Base-by-base conservation (phyloP, 2,888 invertebrate species). In the Ormyrus thymus region DNA sequence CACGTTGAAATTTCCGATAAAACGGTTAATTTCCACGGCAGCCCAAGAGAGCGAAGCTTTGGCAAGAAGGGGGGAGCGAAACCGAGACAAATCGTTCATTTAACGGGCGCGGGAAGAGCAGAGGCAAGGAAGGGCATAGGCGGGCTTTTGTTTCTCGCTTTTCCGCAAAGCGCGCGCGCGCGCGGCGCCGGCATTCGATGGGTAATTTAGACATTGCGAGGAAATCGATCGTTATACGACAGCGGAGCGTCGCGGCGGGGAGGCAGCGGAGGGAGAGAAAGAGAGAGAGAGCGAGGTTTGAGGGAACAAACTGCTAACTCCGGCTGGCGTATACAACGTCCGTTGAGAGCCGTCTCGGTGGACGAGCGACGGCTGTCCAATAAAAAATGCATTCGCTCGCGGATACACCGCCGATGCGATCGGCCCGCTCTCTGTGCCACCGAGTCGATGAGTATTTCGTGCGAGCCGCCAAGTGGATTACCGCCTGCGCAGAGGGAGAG, bases 191-290 rank as follows among this genome's bases (percentile, higher is more conserved):
- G 62, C 51, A 13, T 75, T 66, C 56, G 64, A 78, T 48, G 71
- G 75, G 65, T 79, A 79, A 75, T 79, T 79, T 79, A 71, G 75
- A 75, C 79, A 66, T 72, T 71, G 61, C 74, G 50, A 50, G 68
- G 62, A 61, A 66, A 76, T 76, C 71, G 71, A 79, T 79, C 61
- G 62, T 55, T 46, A 45, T 45, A n/a, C 50, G n/a, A 29, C 29
- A 29, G 29, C 29, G 29, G 29, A 29, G 29, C 29, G 4, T 29
- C 29, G 29, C 29, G 29, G 29, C 29, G 29, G 29, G 29, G 29
- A 29, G 48, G 8, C 10, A 10, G n/a, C 15, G n/a, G 3, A 15
- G 48, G 50, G 64, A 65, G n/a, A 46, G 46, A 48, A 50, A 46
- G 50, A 15, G 9, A 15, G 48, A 11, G 53, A 48, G 45, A 1